Conservation (phyloP, 92 coral and sea anemone genomes). For the Epizoanthus scotinus region DNA sequence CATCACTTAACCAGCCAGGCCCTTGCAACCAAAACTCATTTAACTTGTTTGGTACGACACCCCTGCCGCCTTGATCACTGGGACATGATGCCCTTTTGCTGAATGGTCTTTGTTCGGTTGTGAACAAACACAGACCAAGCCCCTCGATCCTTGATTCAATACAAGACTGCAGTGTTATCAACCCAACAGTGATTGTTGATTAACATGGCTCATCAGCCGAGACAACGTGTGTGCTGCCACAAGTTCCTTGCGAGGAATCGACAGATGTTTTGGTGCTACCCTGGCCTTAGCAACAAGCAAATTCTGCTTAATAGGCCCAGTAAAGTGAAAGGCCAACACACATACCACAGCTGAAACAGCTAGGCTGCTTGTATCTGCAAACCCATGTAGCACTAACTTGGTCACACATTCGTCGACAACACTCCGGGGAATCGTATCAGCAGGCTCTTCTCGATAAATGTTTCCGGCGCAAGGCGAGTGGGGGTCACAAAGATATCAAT, state of each 20-base stretch:
- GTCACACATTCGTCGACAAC: slow-evolving; percentile 13
- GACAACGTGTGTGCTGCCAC: slow-evolving; percentile 57
- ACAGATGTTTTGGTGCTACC: slow-evolving; percentile 53
- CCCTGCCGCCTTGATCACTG: slow-evolving; percentile 61
- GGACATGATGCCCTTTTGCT: slow-evolving; percentile 58
- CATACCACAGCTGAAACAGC: slow-evolving; percentile 50
- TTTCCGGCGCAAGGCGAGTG: no score
- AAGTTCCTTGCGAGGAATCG: slow-evolving; percentile 61
- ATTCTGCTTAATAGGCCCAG: slow-evolving; percentile 42
- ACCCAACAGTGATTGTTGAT: slow-evolving; percentile 50
- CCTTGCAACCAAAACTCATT: slow-evolving; percentile 52
- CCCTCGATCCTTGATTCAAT: slow-evolving; percentile 54
- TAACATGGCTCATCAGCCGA: slow-evolving; percentile 51
- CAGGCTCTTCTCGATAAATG: not conserved
- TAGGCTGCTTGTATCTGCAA: slow-evolving; percentile 57
- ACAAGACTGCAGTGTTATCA: slow-evolving; percentile 51
- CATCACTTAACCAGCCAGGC: slow-evolving; percentile 47
- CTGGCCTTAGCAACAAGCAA: slow-evolving; percentile 63
- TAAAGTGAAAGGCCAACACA: slow-evolving; percentile 33
- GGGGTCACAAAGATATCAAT: no score
- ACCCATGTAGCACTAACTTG: slow-evolving; percentile 51
- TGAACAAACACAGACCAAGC: slow-evolving; percentile 58
- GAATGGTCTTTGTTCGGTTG: slow-evolving; percentile 54
- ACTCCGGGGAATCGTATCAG: slow-evolving; percentile 6
- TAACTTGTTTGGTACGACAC: slow-evolving; percentile 42